phyloP scores from a whole-genome alignment of 2,797 vertebrate species.

The Tokudaia tokunoshimensis region DNA sequence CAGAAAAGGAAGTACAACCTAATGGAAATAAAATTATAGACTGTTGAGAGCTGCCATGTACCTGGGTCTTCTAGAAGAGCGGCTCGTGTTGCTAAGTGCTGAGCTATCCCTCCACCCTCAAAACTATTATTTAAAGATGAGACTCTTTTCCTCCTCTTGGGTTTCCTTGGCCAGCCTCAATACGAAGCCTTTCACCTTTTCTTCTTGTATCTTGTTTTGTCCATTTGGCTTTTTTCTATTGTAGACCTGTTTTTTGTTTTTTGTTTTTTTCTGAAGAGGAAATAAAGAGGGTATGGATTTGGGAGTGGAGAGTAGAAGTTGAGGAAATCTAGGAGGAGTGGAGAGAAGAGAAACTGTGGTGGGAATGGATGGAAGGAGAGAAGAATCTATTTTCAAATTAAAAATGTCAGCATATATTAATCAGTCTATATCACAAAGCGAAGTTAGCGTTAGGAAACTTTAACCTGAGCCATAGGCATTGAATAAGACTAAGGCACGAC shows the following conservation, averaged over 20 bases:
- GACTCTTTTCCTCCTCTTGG: not conserved
- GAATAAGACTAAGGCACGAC: slow-evolving; percentile 33
- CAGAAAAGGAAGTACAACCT: not conserved
- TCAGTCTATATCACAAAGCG: not conserved
- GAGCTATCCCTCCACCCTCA: not conserved
- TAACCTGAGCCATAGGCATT: slow-evolving; percentile 2
- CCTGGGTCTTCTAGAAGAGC: not conserved
- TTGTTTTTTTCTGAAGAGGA: not conserved
- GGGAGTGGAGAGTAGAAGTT: no score
- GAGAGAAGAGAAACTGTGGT: no score
- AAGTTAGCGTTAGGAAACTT: slow-evolving; percentile 52
- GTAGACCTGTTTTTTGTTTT: not conserved
- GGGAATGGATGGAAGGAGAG: not conserved
- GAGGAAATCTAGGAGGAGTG: not conserved
- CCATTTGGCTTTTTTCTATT: not conserved
- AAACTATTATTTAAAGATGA: not conserved
- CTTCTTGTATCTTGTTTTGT: not conserved
- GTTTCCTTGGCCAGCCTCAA: not conserved
- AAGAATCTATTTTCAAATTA: not conserved
- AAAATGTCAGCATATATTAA: not conserved
- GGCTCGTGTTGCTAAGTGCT: not conserved
- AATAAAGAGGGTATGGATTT: not conserved
- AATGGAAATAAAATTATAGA: not conserved
- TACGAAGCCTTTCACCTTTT: not conserved
- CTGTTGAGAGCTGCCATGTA: no score